phyloP scores from a whole-genome alignment of 1,140 invertebrate species.

The Polypedilum vanderplanki region DNA sequence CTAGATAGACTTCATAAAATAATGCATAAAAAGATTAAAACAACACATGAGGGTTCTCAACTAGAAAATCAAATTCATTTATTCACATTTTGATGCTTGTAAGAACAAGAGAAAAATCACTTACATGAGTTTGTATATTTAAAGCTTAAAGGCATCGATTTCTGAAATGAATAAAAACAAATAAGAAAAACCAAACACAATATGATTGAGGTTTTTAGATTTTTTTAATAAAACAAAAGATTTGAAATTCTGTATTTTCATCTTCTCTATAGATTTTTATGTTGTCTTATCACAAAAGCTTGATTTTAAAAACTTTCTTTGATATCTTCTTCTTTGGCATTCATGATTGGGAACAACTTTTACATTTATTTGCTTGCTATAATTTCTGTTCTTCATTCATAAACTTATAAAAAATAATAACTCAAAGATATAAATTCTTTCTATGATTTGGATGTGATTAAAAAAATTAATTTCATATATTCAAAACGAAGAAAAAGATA shows the following conservation, averaged over 20 bases:
- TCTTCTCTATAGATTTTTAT: conserved; percentile 8
- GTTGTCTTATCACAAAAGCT: conserved; percentile 17
- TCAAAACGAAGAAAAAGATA: too few relatives aligned
- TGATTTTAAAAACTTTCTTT: conserved; percentile 12
- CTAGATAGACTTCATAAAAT: too few relatives aligned
- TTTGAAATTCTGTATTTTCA: conserved; percentile 19
- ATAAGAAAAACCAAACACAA: too few relatives aligned
- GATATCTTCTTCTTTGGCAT: neutral
- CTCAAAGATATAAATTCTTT: neutral
- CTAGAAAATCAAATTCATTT: too few relatives aligned
- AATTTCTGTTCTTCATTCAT: neutral
- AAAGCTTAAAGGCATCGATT: too few relatives aligned
- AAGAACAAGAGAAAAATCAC: too few relatives aligned
- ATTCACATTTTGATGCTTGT: too few relatives aligned
- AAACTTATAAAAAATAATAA: neutral
- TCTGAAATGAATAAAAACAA: too few relatives aligned
- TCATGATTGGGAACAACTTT: neutral
- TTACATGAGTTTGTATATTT: too few relatives aligned
- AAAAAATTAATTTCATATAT: too few relatives aligned
- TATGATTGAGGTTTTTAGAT: neutral
- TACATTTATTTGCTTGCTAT: neutral
- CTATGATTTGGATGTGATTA: neutral
- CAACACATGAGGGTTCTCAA: too few relatives aligned
- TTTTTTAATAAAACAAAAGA: conserved; percentile 15
- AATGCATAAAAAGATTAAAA: too few relatives aligned